A percentile compares a stretch with the other conserved stretches of the same genome.
Conservation (phyloP, 2,888 invertebrate species). For the Tinea trinotella region DNA sequence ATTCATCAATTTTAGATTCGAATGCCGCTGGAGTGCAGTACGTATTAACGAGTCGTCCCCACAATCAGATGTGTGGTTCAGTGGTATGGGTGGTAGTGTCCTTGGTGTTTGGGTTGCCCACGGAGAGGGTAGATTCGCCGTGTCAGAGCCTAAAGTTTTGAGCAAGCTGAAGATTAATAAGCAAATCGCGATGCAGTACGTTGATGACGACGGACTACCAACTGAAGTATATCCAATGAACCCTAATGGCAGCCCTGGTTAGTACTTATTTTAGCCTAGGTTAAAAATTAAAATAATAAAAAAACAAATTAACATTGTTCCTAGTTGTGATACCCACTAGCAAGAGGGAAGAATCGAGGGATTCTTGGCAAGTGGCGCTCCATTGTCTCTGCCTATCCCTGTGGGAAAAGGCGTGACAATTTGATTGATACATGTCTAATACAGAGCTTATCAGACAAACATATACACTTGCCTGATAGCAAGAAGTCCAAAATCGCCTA, state of each 20-base stretch:
- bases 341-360: too few species aligned
- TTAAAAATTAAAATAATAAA: too few species aligned
- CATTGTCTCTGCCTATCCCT: too few species aligned
- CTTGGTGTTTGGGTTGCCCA: conserved; percentile 98
- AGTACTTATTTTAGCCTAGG: too few species aligned
- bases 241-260: conserved; percentile 90
- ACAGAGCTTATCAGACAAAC: too few species aligned
- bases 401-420: too few species aligned
- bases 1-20: conserved; percentile 46
- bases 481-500: too few species aligned
- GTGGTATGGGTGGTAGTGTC: conserved; percentile 88
- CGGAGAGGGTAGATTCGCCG: conserved; percentile 88
- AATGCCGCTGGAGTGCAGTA: conserved; percentile 85
- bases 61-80: conserved; percentile 84
- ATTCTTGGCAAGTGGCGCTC: too few species aligned
- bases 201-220: conserved; percentile 82
- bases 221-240: conserved; percentile 93
- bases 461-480: too few species aligned
- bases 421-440: too few species aligned
- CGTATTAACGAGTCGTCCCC: conserved; percentile 75
- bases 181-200: conserved; percentile 86
- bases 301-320: too few species aligned
- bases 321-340: too few species aligned
- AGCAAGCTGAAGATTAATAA: conserved; percentile 63
- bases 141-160: conserved; percentile 60